phyloP scores from a whole-genome alignment of 2,113 vertebrate genomes.

The Gnathonemus longibarbis region DNA sequence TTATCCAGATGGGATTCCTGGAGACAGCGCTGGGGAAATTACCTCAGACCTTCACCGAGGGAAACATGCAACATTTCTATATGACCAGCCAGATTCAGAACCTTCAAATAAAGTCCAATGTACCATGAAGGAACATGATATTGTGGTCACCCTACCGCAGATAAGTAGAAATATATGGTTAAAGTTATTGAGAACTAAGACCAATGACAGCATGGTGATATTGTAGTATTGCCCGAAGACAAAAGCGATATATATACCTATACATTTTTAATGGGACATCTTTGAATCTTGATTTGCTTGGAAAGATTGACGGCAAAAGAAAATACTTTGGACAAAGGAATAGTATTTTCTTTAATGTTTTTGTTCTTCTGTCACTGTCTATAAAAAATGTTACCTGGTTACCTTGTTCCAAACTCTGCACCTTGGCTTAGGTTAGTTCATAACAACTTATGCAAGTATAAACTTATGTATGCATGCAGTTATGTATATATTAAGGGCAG shows the following conservation, averaged over 20 bases:
- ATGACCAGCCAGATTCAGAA: neutral
- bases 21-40: neutral
- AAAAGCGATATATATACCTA: slow-evolving; percentile 6
- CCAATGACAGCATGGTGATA: neutral
- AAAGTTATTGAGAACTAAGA: neutral
- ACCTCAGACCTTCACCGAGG: slow-evolving; percentile 1
- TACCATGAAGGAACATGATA: neutral
- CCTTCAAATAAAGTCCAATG: slow-evolving; percentile 11
- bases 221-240: neutral
- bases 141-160: neutral
- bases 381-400: neutral
- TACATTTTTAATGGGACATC: slow-evolving; percentile 10
- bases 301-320: neutral
- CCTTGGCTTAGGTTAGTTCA: neutral
- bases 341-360: neutral
- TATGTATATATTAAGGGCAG: neutral
- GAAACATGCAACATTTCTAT: neutral
- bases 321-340: neutral
- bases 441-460: neutral
- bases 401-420: neutral
- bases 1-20: neutral
- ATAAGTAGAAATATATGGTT: neutral
- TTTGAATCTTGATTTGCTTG: neutral
- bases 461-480: neutral
- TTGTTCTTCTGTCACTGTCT: slow-evolving; percentile 21